Conservation (phyloP, 1,140 invertebrate species). For the Pseudomyrmex sp. region DNA sequence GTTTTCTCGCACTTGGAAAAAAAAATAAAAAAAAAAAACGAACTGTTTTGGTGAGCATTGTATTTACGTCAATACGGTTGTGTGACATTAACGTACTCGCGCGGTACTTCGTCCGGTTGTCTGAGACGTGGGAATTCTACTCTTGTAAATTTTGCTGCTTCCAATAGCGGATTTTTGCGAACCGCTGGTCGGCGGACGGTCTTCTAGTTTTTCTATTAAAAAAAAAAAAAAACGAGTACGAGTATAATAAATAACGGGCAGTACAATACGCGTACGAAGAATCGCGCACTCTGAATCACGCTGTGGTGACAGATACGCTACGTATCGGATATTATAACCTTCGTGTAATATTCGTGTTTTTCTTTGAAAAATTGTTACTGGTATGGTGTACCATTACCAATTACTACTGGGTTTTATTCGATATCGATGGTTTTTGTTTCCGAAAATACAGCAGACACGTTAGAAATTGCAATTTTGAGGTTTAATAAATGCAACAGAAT, state of each 20-base stretch:
- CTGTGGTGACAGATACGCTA: too few relatives aligned
- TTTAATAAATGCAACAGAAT: too few relatives aligned
- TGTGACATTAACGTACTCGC: conserved; percentile 54
- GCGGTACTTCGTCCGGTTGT: conserved; percentile 1
- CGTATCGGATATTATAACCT: not conserved
- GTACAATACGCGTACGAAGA: too few relatives aligned
- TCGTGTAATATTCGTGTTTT: not conserved
- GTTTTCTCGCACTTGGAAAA: too few relatives aligned
- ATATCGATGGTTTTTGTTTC: not conserved
- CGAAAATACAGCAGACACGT: too few relatives aligned
- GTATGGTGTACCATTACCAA: not conserved
- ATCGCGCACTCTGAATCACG: too few relatives aligned
- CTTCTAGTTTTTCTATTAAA: conserved; percentile 41
- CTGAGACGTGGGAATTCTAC: conserved; percentile 42
- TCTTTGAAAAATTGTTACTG: not conserved
- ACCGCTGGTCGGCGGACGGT: conserved; percentile 3
- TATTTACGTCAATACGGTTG: too few relatives aligned
- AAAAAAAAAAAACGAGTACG: not conserved
- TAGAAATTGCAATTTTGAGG: too few relatives aligned
- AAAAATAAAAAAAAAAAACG: too few relatives aligned
- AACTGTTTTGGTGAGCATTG: too few relatives aligned
- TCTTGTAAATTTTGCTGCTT: conserved; percentile 39
- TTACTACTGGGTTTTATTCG: not conserved
- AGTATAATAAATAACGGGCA: too few relatives aligned
- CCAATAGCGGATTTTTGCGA: conserved; percentile 37